Evolutionary conservation across 2,888 invertebrate species (phyloP).

Genomic region (Ennomos erosarius): DNA sequence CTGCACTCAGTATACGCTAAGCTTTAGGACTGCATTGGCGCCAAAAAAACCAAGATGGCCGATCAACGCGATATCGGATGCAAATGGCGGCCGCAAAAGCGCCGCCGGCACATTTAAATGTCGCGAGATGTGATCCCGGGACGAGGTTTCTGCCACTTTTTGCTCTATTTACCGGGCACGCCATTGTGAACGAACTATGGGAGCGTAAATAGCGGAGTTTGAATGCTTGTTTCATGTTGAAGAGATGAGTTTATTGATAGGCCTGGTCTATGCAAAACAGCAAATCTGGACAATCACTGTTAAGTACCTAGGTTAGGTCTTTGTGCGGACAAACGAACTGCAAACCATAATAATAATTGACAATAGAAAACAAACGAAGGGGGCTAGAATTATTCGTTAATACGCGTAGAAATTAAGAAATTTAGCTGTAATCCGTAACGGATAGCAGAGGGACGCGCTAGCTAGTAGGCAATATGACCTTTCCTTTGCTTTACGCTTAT

Average conservation of each 20-base stretch:
- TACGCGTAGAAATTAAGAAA: too few species aligned
- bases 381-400: too few species aligned
- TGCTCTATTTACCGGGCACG: constrained; percentile 72
- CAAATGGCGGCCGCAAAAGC: constrained; percentile 78
- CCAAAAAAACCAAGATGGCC: constrained; percentile 72
- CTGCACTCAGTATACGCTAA: constrained; percentile 42
- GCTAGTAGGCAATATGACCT: too few species aligned
- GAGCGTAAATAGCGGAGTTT: constrained; percentile 45
- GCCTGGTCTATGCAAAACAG: constrained; percentile 20
- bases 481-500: too few species aligned
- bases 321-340: neutral
- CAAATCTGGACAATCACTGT: constrained; percentile 26
- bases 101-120: constrained; percentile 80
- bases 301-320: neutral
- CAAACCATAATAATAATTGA: too few species aligned
- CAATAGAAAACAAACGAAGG: too few species aligned
- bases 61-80: constrained; percentile 78
- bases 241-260: constrained; percentile 30
- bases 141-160: constrained; percentile 56
- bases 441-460: too few species aligned
- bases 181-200: constrained; percentile 55
- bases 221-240: constrained; percentile 29
- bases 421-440: too few species aligned
- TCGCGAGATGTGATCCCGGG: constrained; percentile 60
- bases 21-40: constrained; percentile 52